Evolutionary conservation across 2,113 vertebrate species (phyloP), one percentile per base, ranked within the genome.

Genomic region (Daubentonia madagascariensis): DNA sequence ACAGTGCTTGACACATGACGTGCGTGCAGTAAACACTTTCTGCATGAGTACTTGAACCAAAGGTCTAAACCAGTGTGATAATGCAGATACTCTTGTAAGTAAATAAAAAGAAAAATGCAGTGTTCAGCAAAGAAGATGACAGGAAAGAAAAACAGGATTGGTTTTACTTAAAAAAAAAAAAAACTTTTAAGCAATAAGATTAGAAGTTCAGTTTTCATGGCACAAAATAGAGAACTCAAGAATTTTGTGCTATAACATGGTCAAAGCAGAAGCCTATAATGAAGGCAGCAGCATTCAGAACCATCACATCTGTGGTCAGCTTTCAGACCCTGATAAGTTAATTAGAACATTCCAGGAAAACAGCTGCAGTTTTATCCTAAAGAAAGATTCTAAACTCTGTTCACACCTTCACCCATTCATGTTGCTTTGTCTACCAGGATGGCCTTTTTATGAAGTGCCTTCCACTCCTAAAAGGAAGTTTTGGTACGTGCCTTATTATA

Each of bases 201-300:
- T 72, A 95, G 73, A 91, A 95, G 76, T 95, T 97, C 43, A 30
- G 85, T 85, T 88, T 92, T 63, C 89, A 93, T 89, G 67, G 16
- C 12, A 75, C 40, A 76, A 85, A 97, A 52, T 17, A 35, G 23
- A 96, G 63, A 96, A 93, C 5, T 83, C 3, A 67, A 97, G 70
- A 85, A 72, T 68, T 93, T 50, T 84, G 43, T 45, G 72, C 25
- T 86, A 6, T 83, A 35, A 78, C 22, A 68, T 83, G 30, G 73
- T 68, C 67, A 94, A 85, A 95, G 48, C 52, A 85, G 75, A 88
- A 54, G 86, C 52, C 3, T 1, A 35, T 30, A 94, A 92, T 45
- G 61, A 85, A 89, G 32, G 59, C 13, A 48, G 63, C 65, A 32
- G 6, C 17, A 75, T 57, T 81, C 61, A 91, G 61, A 81, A 37